phyloP scores from a whole-genome alignment of 37 sponge, comb jelly and placozoan genomes.

The Haliclona indistincta region DNA sequence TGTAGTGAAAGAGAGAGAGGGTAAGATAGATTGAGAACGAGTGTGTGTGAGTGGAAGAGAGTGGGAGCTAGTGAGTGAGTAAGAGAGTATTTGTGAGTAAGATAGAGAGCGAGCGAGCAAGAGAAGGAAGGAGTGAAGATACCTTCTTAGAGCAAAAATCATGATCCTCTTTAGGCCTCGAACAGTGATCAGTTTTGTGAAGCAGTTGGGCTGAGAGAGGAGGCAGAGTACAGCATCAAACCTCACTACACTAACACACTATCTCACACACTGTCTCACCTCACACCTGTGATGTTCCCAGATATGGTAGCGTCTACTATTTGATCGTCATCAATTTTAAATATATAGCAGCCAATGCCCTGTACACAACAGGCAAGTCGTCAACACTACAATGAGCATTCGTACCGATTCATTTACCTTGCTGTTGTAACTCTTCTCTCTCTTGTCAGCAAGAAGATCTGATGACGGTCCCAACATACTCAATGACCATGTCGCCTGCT shows the following conservation, averaged over 20 bases:
- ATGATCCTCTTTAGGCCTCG: conserved; percentile 96
- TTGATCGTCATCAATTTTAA: conserved; percentile 86
- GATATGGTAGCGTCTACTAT: conserved; percentile 99
- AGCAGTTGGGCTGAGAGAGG: conserved; percentile 96
- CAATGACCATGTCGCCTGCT: conserved; percentile 96
- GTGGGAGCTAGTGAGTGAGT: too few relatives aligned
- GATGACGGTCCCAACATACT: conserved; percentile 93
- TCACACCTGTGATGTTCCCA: too few relatives aligned
- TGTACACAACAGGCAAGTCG: too few relatives aligned
- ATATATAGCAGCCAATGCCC: conserved; percentile 99
- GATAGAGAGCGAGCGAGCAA: too few relatives aligned
- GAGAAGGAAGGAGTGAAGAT: background rate
- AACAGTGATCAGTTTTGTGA: conserved; percentile 85
- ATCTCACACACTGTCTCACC: background rate
- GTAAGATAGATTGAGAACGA: too few relatives aligned
- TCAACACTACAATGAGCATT: too few relatives aligned
- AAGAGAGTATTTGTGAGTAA: too few relatives aligned
- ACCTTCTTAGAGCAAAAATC: conserved; percentile 95
- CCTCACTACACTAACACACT: background rate
- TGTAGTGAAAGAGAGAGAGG: conserved; percentile 26
- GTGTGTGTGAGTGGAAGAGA: too few relatives aligned
- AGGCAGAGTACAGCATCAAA: too few relatives aligned
- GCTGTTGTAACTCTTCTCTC: conserved; percentile 91
- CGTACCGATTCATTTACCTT: too few relatives aligned
- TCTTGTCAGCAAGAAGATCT: conserved; percentile 91